phyloP scores from a whole-genome alignment of 1,140 invertebrate species.

The Bombus sylvicola region DNA sequence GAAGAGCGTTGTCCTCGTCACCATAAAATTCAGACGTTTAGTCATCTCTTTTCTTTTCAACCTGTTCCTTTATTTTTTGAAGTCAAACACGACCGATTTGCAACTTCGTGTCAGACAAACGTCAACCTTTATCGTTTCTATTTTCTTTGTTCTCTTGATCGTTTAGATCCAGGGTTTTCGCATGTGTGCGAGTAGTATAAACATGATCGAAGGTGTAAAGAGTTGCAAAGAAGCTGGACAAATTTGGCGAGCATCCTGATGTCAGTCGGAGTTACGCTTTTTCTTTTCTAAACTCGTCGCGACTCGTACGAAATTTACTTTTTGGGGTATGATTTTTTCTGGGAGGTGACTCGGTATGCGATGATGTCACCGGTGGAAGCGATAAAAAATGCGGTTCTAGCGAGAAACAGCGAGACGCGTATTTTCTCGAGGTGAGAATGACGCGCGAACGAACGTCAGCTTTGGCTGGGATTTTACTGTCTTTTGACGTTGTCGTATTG shows the following conservation, averaged over 20 bases:
- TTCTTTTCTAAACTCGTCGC: neutral
- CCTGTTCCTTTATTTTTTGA: neutral
- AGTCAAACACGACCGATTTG: neutral
- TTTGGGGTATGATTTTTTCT: neutral
- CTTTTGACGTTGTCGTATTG: neutral
- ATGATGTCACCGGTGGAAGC: slow-evolving; percentile 6
- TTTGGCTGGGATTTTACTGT: neutral
- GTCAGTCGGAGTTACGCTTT: no score
- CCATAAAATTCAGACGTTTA: slow-evolving; percentile 55
- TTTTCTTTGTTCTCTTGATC: neutral
- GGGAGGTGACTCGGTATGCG: neutral
- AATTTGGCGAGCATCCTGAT: neutral
- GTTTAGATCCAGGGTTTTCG: neutral
- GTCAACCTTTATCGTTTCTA: no score
- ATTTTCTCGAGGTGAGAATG: slow-evolving; percentile 21
- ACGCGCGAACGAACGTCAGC: neutral
- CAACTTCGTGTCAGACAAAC: slow-evolving; percentile 16
- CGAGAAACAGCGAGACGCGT: neutral
- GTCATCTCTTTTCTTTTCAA: neutral
- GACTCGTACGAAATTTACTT: neutral
- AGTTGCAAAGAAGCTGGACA: neutral
- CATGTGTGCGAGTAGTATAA: neutral
- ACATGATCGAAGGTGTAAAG: no score
- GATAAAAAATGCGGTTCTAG: neutral
- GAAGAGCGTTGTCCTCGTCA: neutral